These are phyloP conservation scores for Metopia argyrocephala DNA, from an alignment of 2,888 invertebrate species.

Conservation along the genomic window DNA sequence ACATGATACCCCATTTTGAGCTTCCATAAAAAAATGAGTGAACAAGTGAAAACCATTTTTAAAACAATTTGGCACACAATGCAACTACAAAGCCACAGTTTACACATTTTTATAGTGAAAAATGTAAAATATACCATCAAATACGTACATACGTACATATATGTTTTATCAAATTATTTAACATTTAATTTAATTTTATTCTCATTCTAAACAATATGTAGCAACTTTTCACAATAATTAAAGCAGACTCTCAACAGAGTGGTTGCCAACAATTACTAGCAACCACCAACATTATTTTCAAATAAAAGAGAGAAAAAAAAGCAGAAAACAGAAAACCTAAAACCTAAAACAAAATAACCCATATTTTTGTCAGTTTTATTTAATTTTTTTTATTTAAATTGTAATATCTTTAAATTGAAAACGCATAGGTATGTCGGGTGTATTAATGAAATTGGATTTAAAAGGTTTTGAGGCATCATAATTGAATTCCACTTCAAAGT, in stretches of 20 bases:
- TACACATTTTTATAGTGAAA: slow-evolving; percentile 45
- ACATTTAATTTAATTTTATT: slow-evolving; percentile 59
- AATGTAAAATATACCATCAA: too few relatives aligned
- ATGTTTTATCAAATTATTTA: slow-evolving; percentile 61
- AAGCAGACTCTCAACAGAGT: background rate
- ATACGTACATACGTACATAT: too few relatives aligned
- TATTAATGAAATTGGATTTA: slow-evolving; percentile 69
- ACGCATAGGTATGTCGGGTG: slow-evolving; percentile 73
- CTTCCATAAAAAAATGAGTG: background rate
- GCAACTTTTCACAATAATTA: background rate
- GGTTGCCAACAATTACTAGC: background rate
- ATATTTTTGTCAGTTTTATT: background rate
- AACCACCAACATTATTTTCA: background rate
- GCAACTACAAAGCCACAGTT: background rate
- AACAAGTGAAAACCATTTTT: slow-evolving; percentile 23
- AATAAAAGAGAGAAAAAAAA: background rate
- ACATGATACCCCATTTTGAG: background rate
- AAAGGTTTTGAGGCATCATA: slow-evolving; percentile 69
- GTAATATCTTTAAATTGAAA: slow-evolving; percentile 71
- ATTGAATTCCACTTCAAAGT: slow-evolving; percentile 71
- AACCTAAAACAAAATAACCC: slow-evolving; percentile 19
- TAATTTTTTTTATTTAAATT: background rate
- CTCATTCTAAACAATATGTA: background rate
- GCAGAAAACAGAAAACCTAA: too few relatives aligned
- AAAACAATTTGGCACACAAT: slow-evolving; percentile 1